These are phyloP conservation scores for Epistrophe eligans DNA, from an alignment of 2,888 invertebrate species.

Conservation along the genomic window DNA sequence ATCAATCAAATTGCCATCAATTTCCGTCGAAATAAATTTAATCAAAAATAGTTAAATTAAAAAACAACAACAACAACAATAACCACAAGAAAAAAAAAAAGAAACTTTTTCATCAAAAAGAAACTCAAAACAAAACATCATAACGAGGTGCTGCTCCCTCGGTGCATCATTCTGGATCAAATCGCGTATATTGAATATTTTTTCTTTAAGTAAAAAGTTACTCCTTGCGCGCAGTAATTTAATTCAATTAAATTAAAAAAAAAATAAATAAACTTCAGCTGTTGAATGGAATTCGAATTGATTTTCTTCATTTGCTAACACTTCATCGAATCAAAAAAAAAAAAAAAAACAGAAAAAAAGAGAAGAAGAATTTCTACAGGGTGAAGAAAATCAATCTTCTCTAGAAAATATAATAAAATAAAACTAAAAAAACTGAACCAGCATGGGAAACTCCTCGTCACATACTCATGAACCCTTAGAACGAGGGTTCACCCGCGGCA, in stretches of 20 bases:
- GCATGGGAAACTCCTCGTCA: constrained; percentile 93
- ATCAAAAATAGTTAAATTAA: constrained; percentile 19
- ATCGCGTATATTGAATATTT: constrained; percentile 12
- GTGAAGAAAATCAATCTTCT: constrained; percentile 18
- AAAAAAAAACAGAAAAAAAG: neutral
- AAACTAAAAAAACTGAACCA: constrained; percentile 35
- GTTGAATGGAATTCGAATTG: constrained; percentile 66
- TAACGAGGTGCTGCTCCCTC: neutral
- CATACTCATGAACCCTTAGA: constrained; percentile 93
- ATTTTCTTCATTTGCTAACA: constrained; percentile 60
- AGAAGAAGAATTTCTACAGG: neutral
- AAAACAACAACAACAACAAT: too few species aligned
- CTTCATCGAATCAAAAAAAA: neutral
- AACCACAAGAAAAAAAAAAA: constrained; percentile 16
- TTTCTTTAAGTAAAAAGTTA: constrained; percentile 37
- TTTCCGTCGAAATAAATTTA: constrained; percentile 31
- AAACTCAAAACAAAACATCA: neutral
- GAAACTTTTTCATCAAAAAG: neutral
- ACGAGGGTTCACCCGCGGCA: constrained; percentile 85
- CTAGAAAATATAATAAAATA: neutral
- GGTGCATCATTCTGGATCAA: constrained; percentile 19
- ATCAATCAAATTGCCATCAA: constrained; percentile 66
- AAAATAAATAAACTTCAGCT: constrained; percentile 17
- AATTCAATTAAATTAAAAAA: constrained; percentile 42
- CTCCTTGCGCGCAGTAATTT: constrained; percentile 43